These are phyloP conservation scores for Herpetotheres cachinnans DNA, from an alignment of 2,113 vertebrate genomes.

Conservation along the genomic window DNA sequence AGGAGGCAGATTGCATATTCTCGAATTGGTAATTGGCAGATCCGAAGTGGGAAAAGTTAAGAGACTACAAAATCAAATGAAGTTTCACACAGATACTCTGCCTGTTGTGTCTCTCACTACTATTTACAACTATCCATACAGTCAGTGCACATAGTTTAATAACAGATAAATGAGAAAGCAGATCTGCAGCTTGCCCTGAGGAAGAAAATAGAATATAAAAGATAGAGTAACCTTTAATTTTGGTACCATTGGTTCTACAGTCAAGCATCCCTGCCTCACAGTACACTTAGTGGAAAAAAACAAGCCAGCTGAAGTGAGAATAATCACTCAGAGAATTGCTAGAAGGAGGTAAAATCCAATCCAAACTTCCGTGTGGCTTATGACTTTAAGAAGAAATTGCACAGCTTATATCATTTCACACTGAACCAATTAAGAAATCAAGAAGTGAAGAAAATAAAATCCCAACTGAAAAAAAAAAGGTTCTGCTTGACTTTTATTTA, in stretches of 20 bases:
- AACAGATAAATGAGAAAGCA: neutral
- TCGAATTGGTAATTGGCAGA: neutral
- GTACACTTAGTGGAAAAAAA: neutral
- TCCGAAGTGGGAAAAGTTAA: neutral
- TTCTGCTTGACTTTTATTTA: neutral
- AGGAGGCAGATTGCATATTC: neutral
- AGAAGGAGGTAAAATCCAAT: neutral
- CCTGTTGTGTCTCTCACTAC: neutral
- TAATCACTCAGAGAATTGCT: neutral
- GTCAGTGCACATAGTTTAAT: neutral
- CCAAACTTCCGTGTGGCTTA: neutral
- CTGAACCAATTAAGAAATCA: slow-evolving; percentile 5
- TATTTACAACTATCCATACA: neutral
- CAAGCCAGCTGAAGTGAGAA: neutral
- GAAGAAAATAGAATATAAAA: neutral
- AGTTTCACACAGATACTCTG: neutral
- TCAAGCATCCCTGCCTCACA: neutral
- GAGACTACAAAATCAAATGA: neutral
- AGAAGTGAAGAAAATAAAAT: neutral
- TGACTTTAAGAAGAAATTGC: neutral
- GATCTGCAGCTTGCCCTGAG: neutral
- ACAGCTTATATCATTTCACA: neutral
- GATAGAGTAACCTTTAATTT: neutral
- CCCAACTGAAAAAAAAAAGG: neutral
- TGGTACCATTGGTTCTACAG: neutral